Percentiles rank a stretch among this genome's conserved stretches.
These are phyloP conservation scores for Hyla sarda DNA, from an alignment of 2,113 vertebrate species.

Conservation along the genomic window DNA sequence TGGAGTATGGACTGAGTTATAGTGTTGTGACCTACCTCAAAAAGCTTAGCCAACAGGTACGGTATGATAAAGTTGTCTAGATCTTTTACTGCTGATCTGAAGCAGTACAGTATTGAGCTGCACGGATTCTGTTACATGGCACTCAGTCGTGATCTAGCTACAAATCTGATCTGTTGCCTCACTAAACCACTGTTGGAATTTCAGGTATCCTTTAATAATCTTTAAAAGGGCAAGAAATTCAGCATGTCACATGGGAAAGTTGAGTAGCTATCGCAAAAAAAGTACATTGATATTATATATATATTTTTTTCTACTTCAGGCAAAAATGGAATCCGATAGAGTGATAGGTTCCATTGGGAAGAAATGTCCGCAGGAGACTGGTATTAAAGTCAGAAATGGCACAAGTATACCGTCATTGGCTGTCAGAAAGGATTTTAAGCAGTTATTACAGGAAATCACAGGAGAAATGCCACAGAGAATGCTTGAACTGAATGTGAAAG, in stretches of 20 bases:
- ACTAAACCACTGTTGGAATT: background rate
- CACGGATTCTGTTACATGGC: background rate
- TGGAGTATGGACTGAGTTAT: constrained; percentile 97
- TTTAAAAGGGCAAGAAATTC: background rate
- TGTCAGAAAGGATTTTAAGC: constrained; percentile 88
- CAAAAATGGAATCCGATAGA: constrained; percentile 95
- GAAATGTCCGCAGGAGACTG: constrained; percentile 82
- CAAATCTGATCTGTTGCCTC: background rate
- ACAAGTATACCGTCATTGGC: constrained; percentile 84
- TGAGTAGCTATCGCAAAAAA: background rate
- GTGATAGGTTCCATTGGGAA: constrained; percentile 91
- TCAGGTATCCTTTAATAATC: background rate
- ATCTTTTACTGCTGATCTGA: background rate
- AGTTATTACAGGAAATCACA: constrained; percentile 87
- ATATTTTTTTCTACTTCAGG: constrained; percentile 71
- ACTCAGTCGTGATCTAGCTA: constrained; percentile 8
- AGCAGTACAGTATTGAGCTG: too few species aligned
- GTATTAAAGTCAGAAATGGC: constrained; percentile 90
- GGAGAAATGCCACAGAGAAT: constrained; percentile 82
- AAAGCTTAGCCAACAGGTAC: constrained; percentile 97
- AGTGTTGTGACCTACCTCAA: constrained; percentile 98
- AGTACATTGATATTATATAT: background rate
- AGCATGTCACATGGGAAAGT: background rate
- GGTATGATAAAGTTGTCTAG: constrained; percentile 14
- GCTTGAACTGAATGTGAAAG: constrained; percentile 90